Conservation (phyloP, 2,113 vertebrate species). For the Brachirus orientalis region DNA sequence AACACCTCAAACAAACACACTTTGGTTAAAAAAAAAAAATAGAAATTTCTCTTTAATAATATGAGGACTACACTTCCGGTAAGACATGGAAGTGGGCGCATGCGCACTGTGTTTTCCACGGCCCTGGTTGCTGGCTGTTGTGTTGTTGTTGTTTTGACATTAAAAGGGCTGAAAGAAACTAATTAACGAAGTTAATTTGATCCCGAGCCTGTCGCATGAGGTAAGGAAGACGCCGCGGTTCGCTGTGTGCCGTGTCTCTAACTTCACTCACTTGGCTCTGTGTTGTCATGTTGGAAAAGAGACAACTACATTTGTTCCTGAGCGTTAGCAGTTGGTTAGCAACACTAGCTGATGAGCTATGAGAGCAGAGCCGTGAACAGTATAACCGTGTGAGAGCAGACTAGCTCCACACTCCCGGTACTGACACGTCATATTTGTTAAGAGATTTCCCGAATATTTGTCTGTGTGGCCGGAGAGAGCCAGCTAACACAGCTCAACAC, state of each 20-base stretch:
- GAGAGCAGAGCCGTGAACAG: constrained; percentile 18
- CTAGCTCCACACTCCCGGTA: too few species aligned
- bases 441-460: background rate
- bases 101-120: constrained; percentile 72
- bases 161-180: constrained; percentile 36
- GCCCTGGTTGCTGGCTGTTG: constrained; percentile 55
- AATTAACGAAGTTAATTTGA: constrained; percentile 32
- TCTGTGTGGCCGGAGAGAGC: background rate
- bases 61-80: constrained; percentile 66
- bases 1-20: too few species aligned
- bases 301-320: constrained; percentile 43
- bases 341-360: constrained; percentile 41
- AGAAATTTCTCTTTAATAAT: fast-evolving
- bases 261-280: background rate
- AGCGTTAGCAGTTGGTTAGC: constrained; percentile 52
- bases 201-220: constrained; percentile 70
- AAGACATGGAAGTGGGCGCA: constrained; percentile 37
- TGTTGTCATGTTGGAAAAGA: constrained; percentile 12
- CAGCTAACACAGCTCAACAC: background rate
- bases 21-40: too few species aligned
- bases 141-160: constrained; percentile 67
- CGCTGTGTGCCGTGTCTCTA: background rate
- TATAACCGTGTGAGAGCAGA: background rate
- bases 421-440: too few species aligned
- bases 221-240: constrained; percentile 39